A percentile compares a stretch with the other conserved stretches of the same genome.
phyloP scores from a whole-genome alignment of 30 jellyfish, hydroid and myxozoan genomes.

The Pseudorhiza aurosa region DNA sequence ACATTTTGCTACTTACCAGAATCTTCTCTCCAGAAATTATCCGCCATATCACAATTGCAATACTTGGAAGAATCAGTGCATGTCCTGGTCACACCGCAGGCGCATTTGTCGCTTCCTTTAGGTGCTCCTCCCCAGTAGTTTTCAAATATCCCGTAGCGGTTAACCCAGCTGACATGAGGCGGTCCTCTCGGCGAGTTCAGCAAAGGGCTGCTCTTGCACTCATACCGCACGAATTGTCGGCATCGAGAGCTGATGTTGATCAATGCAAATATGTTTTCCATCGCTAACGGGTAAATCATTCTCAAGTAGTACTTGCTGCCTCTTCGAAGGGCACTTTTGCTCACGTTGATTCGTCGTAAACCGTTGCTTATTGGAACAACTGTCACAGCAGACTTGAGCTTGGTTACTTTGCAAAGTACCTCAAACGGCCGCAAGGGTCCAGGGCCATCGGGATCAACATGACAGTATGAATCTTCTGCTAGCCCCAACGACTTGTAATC shows the following conservation, averaged over 20 bases:
- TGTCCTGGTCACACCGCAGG: constrained; percentile 82
- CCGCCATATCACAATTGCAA: constrained; percentile 96
- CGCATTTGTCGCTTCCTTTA: constrained; percentile 91
- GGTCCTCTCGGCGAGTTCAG: constrained; percentile 98
- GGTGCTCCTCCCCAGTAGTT: constrained; percentile 99
- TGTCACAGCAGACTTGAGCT: constrained; percentile 59
- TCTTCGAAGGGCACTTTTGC: constrained; percentile 6
- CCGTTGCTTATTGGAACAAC: constrained; percentile 31
- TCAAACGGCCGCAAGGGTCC: constrained; percentile 78
- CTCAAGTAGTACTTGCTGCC: constrained; percentile 66
- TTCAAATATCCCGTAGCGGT: constrained; percentile 75
- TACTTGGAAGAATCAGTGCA: constrained; percentile 79
- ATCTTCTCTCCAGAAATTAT: constrained; percentile 88
- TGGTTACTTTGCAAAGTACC: constrained; percentile 89
- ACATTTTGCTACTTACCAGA: constrained; percentile 68
- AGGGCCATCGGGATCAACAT: constrained; percentile 92
- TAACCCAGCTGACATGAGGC: constrained; percentile 88
- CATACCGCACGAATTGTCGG: constrained; percentile 73
- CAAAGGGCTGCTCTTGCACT: constrained; percentile 79
- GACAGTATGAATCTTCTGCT: constrained; percentile 85
- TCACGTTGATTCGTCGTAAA: constrained; percentile 48
- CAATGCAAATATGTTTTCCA: constrained; percentile 52
- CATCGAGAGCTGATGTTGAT: constrained; percentile 71
- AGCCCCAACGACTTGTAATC: constrained; percentile 83
- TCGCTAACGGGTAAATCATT: constrained; percentile 50